phyloP scores from a whole-genome alignment of 37 sponge, comb jelly and placozoan species.

The Cladorhizidae sp. region DNA sequence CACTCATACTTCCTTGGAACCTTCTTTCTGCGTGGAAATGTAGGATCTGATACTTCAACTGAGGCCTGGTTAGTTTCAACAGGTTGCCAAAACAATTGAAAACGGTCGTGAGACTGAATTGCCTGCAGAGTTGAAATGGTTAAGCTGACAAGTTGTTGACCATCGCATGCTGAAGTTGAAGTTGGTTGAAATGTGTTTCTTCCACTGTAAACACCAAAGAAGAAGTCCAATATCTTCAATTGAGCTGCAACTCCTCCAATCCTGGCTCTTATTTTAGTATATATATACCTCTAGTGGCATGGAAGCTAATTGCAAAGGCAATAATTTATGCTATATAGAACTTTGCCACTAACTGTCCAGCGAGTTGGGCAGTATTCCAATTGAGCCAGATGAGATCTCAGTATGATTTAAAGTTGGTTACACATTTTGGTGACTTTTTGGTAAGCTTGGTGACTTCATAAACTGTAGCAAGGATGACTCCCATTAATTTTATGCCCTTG shows the following conservation, averaged over 20 bases:
- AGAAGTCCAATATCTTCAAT: slow-evolving; percentile 48
- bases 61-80: too few species aligned
- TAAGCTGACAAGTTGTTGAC: not conserved
- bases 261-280: slow-evolving; percentile 51
- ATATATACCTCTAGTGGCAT: slow-evolving; percentile 12
- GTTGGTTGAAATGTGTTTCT: not conserved
- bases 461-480: slow-evolving; percentile 45
- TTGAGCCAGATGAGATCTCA: slow-evolving; percentile 34
- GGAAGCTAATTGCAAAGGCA: slow-evolving; percentile 23
- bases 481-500: slow-evolving; percentile 32
- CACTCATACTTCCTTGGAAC: too few species aligned
- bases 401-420: slow-evolving; percentile 35
- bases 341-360: slow-evolving; percentile 56
- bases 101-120: not conserved
- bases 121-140: not conserved
- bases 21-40: too few species aligned
- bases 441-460: slow-evolving; percentile 59
- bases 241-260: slow-evolving; percentile 57
- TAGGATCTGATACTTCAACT: too few species aligned
- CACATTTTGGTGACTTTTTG: slow-evolving; percentile 67
- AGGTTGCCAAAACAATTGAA: not conserved
- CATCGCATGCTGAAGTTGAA: not conserved
- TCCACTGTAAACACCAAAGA: slow-evolving; percentile 45
- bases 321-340: slow-evolving; percentile 37
- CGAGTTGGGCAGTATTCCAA: slow-evolving; percentile 60